A percentile compares a stretch with the other conserved stretches of the same genome.
Conservation (phyloP, 1,140 invertebrate species). For the Andricus grossulariae region DNA sequence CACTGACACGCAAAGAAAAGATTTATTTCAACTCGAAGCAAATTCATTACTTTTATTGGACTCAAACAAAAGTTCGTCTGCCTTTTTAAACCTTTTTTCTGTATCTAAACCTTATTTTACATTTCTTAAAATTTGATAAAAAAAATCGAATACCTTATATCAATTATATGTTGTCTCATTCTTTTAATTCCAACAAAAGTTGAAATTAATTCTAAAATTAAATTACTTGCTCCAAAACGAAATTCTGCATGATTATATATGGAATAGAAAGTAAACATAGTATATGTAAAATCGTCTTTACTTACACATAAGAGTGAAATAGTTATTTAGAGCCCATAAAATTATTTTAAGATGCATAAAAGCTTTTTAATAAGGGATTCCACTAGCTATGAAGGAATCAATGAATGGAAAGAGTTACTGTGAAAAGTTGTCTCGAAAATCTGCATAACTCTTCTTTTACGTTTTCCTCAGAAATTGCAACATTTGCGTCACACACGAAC, state of each 20-base stretch:
- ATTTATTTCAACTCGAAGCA: constrained; percentile 12
- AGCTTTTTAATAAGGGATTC: constrained; percentile 1
- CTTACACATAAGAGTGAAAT: constrained; percentile 17
- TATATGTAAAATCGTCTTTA: neutral
- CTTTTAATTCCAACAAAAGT: too few relatives aligned
- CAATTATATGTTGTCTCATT: too few relatives aligned
- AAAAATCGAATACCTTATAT: too few relatives aligned
- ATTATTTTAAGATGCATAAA: neutral
- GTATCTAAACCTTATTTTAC: too few relatives aligned
- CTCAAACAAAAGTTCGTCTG: neutral
- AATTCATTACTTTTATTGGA: neutral
- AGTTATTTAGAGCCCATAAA: constrained; percentile 4
- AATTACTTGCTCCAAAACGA: too few relatives aligned
- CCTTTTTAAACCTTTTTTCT: neutral
- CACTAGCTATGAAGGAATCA: neutral
- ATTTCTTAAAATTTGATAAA: too few relatives aligned
- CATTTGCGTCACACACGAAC: too few relatives aligned
- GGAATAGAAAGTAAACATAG: neutral
- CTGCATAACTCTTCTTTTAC: neutral
- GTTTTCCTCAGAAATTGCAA: too few relatives aligned
- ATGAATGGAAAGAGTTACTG: neutral
- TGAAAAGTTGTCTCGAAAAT: neutral
- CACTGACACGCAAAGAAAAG: constrained; percentile 21
- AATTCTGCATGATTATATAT: neutral
- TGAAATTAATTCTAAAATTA: too few relatives aligned